These are phyloP conservation scores for Cyclura pinguis DNA, from an alignment of 2,797 vertebrate species.

Conservation along the genomic window DNA sequence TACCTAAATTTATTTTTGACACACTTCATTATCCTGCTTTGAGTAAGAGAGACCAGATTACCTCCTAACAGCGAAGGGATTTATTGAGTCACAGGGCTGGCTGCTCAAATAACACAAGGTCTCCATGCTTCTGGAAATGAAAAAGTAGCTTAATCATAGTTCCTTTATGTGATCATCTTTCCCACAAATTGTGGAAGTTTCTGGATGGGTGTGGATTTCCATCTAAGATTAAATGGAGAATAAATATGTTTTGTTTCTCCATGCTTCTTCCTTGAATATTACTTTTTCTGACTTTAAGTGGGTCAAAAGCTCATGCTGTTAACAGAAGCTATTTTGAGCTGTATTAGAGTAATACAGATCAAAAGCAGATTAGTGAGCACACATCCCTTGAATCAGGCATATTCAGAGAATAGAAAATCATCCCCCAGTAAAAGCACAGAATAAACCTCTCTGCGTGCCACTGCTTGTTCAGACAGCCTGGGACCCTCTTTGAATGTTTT, in stretches of 20 bases:
- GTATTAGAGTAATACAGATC: conserved; percentile 27
- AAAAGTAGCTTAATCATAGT: conserved; percentile 12
- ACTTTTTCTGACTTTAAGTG: conserved; percentile 17
- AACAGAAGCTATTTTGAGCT: conserved; percentile 26
- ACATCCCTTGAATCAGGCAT: conserved; percentile 52
- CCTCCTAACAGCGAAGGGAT: background rate
- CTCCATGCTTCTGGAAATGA: background rate
- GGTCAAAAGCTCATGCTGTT: conserved; percentile 25
- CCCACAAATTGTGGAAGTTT: background rate
- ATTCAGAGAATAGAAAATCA: conserved; percentile 46
- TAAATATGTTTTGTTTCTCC: background rate
- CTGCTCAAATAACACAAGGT: background rate
- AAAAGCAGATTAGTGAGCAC: conserved; percentile 60
- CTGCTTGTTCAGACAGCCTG: conserved; percentile 38
- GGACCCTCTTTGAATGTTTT: background rate
- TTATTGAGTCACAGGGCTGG: background rate
- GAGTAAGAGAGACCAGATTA: background rate
- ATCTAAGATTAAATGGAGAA: background rate
- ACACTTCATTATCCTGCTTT: background rate
- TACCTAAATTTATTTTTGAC: background rate
- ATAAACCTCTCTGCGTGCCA: conserved; percentile 65
- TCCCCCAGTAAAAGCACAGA: conserved; percentile 48
- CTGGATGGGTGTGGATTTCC: background rate
- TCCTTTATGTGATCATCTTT: background rate
- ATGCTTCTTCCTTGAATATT: background rate